A percentile compares a stretch with the other conserved stretches of the same genome.
These are phyloP conservation scores for Drosophila seclusa DNA, from an alignment of 2,888 invertebrate genomes.

Conservation along the genomic window DNA sequence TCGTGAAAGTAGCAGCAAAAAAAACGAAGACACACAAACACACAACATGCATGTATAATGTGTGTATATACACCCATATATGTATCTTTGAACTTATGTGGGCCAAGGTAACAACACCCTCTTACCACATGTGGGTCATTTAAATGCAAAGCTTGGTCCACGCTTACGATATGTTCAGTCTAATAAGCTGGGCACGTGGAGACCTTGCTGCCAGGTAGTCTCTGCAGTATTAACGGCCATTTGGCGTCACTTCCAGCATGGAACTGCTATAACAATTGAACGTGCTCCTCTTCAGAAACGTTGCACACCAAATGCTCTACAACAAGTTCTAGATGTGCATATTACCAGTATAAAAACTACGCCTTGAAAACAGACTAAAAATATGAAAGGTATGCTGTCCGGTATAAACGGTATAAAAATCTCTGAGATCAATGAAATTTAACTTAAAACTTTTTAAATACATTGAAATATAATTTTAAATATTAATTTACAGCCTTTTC, in stretches of 20 bases:
- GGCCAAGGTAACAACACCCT: slow-evolving; percentile 50
- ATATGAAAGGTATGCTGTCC: background rate
- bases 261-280: slow-evolving; percentile 26
- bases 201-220: slow-evolving; percentile 47
- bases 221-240: slow-evolving; percentile 49
- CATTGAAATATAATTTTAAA: background rate
- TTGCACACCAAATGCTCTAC: background rate
- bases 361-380: background rate
- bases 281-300: background rate
- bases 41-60: slow-evolving; percentile 4
- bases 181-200: slow-evolving; percentile 69
- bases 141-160: slow-evolving; percentile 76
- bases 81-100: slow-evolving; percentile 42
- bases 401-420: slow-evolving; percentile 1
- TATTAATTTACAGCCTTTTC: background rate
- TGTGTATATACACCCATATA: background rate
- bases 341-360: background rate
- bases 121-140: slow-evolving; percentile 65
- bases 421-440: background rate
- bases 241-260: slow-evolving; percentile 36
- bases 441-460: background rate
- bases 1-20: slow-evolving; percentile 22
- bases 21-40: slow-evolving; percentile 3
- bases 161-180: slow-evolving; percentile 61
- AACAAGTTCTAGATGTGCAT: background rate